Base-by-base conservation (phyloP, 2,797 vertebrate genomes). In the Clarias platycephalus region DNA sequence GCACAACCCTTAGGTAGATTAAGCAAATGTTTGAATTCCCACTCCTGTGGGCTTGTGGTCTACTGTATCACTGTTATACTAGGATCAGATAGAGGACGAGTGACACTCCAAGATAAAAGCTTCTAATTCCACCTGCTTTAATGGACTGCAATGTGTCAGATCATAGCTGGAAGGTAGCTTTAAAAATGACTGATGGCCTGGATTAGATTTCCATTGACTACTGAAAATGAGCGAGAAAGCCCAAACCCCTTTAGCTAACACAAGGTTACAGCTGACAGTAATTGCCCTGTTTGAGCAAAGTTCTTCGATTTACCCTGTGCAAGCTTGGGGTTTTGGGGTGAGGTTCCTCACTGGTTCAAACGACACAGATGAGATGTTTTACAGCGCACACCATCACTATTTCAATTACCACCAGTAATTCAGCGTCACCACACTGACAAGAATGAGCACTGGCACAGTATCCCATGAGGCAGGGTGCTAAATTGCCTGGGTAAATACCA, bases 201-300 rank as follows among this genome's bases (percentile, higher is more conserved):
- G 83, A 88, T 85, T 86, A 83, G 28, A 72, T 86, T 86, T 86
- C 83, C 76, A 83, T 67, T 82, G 82, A 82, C 84, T 81, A 79
- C 68, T 40, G 22, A 26, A 37, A 80, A 20, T 82, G 34, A 20
- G 20, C 63, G 80, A 83, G 28, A 76, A 87, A 53, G 68, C 31
- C 67, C 67, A 76, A 75, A 80, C n/a, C 34, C 28, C 64, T 78
- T 83, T 53, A 81, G 71, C 70, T 67, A 84, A 76, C 57, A 70
- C 60, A 71, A 79, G 55, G 74, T 87, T 68, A 82, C 0, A 53
- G 58, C 16, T 88, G 74, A 58, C 60, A 75, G 76, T 72, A 75
- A 82, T 63, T 80, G 66, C 80, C 31, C 80, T 76, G 79, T 87
- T 76, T 83, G 58, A 58, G 60, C 55, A 37, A 67, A 20, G 74